Conservation (phyloP, 2,888 invertebrate genomes). For the Tachina grossa region DNA sequence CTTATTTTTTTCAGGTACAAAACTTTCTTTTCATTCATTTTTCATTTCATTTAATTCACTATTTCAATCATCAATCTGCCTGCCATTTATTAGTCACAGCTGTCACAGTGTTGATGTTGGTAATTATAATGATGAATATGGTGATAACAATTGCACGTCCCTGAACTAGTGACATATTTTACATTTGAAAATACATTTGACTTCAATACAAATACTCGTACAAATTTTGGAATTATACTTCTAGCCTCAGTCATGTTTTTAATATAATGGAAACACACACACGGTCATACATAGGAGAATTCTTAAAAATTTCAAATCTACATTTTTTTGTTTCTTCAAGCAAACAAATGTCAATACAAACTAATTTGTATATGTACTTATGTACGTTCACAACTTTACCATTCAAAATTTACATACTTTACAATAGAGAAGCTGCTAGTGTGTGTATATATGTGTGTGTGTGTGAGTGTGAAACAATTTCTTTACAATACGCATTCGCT, state of each 20-base stretch:
- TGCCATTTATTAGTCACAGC: slow-evolving; percentile 4
- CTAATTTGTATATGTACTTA: slow-evolving; percentile 6
- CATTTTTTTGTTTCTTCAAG: neutral
- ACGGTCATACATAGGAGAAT: neutral
- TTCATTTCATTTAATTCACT: neutral
- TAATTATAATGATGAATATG: slow-evolving; percentile 17
- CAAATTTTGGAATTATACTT: slow-evolving; percentile 50
- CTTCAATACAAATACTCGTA: slow-evolving; percentile 24
- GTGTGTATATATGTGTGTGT: slow-evolving; percentile 1
- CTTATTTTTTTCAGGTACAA: too few species aligned
- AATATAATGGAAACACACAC: slow-evolving; percentile 15
- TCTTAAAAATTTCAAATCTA: slow-evolving; percentile 35
- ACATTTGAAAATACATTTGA: slow-evolving; percentile 19
- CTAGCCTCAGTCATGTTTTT: slow-evolving; percentile 19
- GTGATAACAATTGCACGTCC: slow-evolving; percentile 49
- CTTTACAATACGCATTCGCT: slow-evolving; percentile 58
- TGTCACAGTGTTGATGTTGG: slow-evolving; percentile 5
- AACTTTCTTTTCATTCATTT: neutral
- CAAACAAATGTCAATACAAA: slow-evolving; percentile 39
- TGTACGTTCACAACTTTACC: neutral
- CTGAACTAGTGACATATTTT: slow-evolving; percentile 69
- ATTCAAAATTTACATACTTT: slow-evolving; percentile 3
- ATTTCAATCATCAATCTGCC: slow-evolving; percentile 13
- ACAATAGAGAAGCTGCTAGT: neutral
- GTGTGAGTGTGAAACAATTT: slow-evolving; percentile 31